These are phyloP conservation scores for Hydriomena furcata DNA, from an alignment of 2,888 invertebrate species.

Conservation along the genomic window DNA sequence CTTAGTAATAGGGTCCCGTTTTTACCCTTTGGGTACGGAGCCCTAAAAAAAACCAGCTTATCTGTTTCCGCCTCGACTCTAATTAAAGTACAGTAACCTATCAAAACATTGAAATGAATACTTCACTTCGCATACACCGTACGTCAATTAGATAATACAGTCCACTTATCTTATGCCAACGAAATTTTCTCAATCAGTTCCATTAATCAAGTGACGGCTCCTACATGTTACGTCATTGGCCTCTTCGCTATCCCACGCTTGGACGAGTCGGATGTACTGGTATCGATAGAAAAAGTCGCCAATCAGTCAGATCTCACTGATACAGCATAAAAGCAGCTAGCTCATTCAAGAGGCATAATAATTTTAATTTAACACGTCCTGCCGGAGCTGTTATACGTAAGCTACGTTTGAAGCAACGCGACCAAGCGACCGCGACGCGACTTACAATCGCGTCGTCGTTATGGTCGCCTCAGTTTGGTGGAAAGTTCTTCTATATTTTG, in stretches of 20 bases:
- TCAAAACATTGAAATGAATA: constrained; percentile 53
- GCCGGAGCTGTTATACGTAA: too few species aligned
- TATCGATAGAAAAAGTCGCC: constrained; percentile 57
- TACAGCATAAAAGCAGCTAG: constrained; percentile 10
- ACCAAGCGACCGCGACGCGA: neutral
- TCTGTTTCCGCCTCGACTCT: constrained; percentile 49
- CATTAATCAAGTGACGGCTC: constrained; percentile 68
- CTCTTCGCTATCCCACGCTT: constrained; percentile 63
- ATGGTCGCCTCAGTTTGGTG: too few species aligned
- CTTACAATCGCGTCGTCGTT: too few species aligned
- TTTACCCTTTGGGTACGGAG: too few species aligned
- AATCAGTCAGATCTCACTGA: constrained; percentile 40
- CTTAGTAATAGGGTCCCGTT: too few species aligned
- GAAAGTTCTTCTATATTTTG: too few species aligned
- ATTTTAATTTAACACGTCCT: neutral
- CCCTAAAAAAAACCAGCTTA: too few species aligned
- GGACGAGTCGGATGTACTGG: constrained; percentile 46
- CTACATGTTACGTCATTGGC: constrained; percentile 51
- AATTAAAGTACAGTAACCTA: constrained; percentile 56
- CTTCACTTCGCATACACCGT: constrained; percentile 51
- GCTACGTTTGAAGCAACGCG: neutral
- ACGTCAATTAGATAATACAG: constrained; percentile 56
- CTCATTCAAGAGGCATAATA: constrained; percentile 1
- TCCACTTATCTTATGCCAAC: constrained; percentile 61
- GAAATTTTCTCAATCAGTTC: constrained; percentile 69